Percentiles rank a stretch among this genome's conserved stretches.
These are phyloP conservation scores for Sylvia borin DNA, from an alignment of 2,797 vertebrate species.

Conservation along the genomic window DNA sequence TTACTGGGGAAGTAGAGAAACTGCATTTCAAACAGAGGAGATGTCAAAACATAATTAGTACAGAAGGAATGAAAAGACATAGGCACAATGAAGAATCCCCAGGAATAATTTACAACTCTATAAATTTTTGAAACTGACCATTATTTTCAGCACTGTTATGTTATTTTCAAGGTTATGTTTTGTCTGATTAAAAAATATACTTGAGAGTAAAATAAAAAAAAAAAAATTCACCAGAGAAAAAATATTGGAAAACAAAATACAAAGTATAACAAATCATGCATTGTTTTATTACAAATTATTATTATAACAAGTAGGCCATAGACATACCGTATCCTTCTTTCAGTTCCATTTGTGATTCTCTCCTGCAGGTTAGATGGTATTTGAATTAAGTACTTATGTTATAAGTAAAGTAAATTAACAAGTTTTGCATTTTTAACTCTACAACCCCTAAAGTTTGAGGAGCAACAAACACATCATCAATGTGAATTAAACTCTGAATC, in stretches of 20 bases:
- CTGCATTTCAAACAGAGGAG: background rate
- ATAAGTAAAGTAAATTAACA: slow-evolving; percentile 54
- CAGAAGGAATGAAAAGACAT: background rate
- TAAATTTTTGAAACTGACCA: background rate
- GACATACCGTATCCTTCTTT: background rate
- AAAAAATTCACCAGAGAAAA: background rate
- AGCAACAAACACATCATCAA: slow-evolving; percentile 26
- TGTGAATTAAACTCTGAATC: slow-evolving; percentile 63
- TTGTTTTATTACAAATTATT: background rate
- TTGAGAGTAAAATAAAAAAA: background rate
- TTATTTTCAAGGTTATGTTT: background rate
- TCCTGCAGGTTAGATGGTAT: background rate
- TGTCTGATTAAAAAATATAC: background rate
- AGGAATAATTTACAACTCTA: background rate
- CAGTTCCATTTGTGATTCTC: slow-evolving; percentile 11
- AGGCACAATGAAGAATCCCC: background rate
- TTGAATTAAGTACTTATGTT: slow-evolving; percentile 55
- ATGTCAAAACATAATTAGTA: background rate
- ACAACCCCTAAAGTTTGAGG: slow-evolving; percentile 37
- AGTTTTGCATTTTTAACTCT: slow-evolving; percentile 64
- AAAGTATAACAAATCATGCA: background rate
- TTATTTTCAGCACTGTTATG: background rate
- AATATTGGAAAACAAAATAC: background rate
- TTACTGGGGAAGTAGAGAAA: background rate
- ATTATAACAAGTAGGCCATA: background rate